A percentile compares a stretch with the other conserved stretches of the same genome.
Evolutionary conservation across 2,797 vertebrate genomes (phyloP).

Genomic region (Chelonia mydas): DNA sequence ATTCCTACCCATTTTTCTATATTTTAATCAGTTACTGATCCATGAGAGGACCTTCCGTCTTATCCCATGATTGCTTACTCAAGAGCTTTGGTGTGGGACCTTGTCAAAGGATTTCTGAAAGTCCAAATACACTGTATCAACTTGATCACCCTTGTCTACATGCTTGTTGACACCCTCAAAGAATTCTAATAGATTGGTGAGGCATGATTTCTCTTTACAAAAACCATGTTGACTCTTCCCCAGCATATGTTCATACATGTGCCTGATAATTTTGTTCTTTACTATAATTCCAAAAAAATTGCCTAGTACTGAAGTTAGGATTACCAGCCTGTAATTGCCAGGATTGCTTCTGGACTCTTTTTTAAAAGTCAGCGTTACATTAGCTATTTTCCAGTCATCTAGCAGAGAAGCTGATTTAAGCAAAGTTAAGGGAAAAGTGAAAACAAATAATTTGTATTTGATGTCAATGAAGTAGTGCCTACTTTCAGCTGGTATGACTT

Average conservation of each 20-base stretch:
- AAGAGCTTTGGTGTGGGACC: not conserved
- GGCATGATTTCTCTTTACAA: not conserved
- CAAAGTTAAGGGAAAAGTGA: not conserved
- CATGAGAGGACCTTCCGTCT: not conserved
- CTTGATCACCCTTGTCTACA: not conserved
- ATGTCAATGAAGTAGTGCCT: accelerated
- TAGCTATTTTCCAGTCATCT: not conserved
- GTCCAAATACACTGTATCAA: not conserved
- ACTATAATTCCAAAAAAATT: not conserved
- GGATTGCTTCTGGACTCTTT: not conserved
- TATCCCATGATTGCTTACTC: not conserved
- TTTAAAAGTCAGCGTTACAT: not conserved
- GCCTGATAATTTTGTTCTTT: not conserved
- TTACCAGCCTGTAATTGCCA: not conserved
- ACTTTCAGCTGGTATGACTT: no score
- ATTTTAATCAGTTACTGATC: not conserved
- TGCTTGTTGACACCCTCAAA: not conserved
- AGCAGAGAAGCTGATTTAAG: not conserved
- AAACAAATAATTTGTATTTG: not conserved
- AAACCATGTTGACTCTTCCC: not conserved
- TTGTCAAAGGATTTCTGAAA: not conserved
- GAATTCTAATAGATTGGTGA: not conserved
- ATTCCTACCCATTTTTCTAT: not conserved
- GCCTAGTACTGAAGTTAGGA: not conserved
- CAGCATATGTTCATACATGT: not conserved